phyloP scores from a whole-genome alignment of 2,888 invertebrate genomes.

The Phortica magna region DNA sequence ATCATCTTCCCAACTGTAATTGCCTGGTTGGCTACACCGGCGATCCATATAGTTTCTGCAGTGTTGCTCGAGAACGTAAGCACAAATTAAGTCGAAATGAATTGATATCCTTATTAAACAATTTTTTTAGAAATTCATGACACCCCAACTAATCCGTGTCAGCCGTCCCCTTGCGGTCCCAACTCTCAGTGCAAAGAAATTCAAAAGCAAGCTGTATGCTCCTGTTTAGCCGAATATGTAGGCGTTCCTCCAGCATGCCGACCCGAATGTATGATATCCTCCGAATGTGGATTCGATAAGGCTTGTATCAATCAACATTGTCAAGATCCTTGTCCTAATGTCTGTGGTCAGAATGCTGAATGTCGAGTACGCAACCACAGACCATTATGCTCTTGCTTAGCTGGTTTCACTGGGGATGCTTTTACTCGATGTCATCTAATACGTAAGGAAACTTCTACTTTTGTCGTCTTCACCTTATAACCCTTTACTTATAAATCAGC shows the following conservation, averaged over 20 bases:
- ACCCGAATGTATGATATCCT: constrained; percentile 87
- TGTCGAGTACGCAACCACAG: constrained; percentile 81
- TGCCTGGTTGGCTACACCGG: constrained; percentile 86
- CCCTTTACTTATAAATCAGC: constrained; percentile 71
- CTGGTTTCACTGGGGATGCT: constrained; percentile 84
- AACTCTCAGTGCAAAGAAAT: constrained; percentile 82
- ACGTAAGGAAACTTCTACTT: constrained; percentile 76
- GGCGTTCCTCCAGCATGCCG: constrained; percentile 86
- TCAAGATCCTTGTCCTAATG: constrained; percentile 84
- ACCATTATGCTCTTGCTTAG: constrained; percentile 84
- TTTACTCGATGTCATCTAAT: constrained; percentile 80
- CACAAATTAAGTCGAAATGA: neutral
- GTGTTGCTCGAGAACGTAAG: constrained; percentile 79
- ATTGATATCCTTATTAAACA: neutral
- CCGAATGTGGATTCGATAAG: constrained; percentile 82
- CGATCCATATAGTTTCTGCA: constrained; percentile 86
- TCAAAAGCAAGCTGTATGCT: constrained; percentile 81
- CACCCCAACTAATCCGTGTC: constrained; percentile 79
- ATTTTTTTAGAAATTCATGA: constrained; percentile 64
- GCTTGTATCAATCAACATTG: constrained; percentile 85
- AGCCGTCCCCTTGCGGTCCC: constrained; percentile 82
- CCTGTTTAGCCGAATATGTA: constrained; percentile 81
- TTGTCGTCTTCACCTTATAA: constrained; percentile 77
- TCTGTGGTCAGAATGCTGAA: constrained; percentile 86
- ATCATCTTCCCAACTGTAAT: constrained; percentile 84